Base-by-base conservation (phyloP, 2,888 invertebrate genomes). In the Ceraclea dissimilis region DNA sequence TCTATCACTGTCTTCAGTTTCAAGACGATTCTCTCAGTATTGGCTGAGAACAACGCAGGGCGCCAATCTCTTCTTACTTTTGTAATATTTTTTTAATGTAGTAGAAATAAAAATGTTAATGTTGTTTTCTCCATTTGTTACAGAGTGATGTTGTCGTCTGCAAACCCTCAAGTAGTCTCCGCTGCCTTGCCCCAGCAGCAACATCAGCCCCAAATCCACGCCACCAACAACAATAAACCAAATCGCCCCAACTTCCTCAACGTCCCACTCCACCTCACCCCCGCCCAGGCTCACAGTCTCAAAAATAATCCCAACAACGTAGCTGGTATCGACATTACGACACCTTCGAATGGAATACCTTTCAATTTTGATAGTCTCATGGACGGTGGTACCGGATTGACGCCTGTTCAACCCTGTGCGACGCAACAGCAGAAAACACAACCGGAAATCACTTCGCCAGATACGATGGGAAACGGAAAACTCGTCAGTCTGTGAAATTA, bases 331-430 rank as follows among this genome's bases (percentile, higher is more conserved):
- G 83, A 90, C 65, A 91, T 93, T 66, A 88, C 86, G 61, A 92
- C 92, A 11, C 94, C 94, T 0, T 90, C 92, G 60, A 86, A 85
- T 66, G 93, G 91, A 51, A 85, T 91, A 63, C 86, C 85, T 65
- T 91, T 93, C 74, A 93, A 92, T 72, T 93, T 92, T 70, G 94
- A 95, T 67, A 90, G 90, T 64, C 79, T 95, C 59, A 92, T 94
- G 89, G 93, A 92, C 66, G 93, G 93, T 51, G 93, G 93, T 66
- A 93, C 94, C 2, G 93, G 94, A 0, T 76, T 95, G 50, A 94
- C 94, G 6, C 94, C 94, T 0, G 84, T 81, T 50, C 82, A 81
- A 55, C 88, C 88, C 1, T 90, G 90, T 74, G 86, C 87, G 60
- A 84, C 84, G 63, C 89, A 90, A 71, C 86, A 86, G 68, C 82